Evolutionary conservation across 2,113 vertebrate genomes (phyloP).

Genomic region (Cyanistes caeruleus): DNA sequence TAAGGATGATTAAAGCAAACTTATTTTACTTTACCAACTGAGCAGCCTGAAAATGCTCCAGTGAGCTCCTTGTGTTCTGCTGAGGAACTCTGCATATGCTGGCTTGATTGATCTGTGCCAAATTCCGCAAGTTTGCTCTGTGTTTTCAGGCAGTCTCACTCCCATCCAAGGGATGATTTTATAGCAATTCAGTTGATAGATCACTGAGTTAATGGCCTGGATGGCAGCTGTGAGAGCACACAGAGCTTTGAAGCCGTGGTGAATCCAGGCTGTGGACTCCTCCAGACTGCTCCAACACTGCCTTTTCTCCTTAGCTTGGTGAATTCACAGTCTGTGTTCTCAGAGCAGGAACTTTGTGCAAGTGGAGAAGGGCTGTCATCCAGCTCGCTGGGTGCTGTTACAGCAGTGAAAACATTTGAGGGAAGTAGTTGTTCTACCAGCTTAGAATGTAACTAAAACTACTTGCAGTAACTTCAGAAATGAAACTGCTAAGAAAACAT

Average conservation of each 20-base stretch:
- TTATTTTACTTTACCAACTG: not conserved
- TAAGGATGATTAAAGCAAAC: not conserved
- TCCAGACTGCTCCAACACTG: accelerated
- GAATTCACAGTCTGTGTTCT: not conserved
- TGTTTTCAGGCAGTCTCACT: not conserved
- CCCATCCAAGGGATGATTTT: not conserved
- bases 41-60: not conserved
- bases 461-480: not conserved
- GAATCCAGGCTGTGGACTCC: not conserved
- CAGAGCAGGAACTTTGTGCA: not conserved
- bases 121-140: not conserved
- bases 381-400: not conserved
- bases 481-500: not conserved
- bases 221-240: not conserved
- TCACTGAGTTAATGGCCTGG: not conserved
- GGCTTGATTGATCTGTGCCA: not conserved
- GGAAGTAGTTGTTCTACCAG: not conserved
- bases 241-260: not conserved
- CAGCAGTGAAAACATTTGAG: not conserved
- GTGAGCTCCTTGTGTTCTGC: not conserved
- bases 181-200: not conserved
- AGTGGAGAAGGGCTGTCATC: not conserved
- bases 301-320: not conserved
- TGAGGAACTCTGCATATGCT: not conserved
- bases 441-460: not conserved